phyloP scores from a whole-genome alignment of 1,140 invertebrate genomes.

The Armadillidium nasatum region DNA sequence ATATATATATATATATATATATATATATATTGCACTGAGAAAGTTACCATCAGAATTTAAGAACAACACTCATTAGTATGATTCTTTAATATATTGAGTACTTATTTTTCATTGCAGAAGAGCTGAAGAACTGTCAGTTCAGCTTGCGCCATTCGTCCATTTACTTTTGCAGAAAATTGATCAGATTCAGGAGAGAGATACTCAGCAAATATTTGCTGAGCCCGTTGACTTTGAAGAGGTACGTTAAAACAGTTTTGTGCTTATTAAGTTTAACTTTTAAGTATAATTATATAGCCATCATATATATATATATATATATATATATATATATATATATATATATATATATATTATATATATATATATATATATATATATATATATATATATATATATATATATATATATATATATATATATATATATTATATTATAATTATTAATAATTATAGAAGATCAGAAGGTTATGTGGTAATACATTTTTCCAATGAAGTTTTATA shows the following conservation, averaged over 20 bases:
- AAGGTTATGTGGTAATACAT: too few relatives aligned
- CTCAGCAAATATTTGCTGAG: slow-evolving; percentile 82
- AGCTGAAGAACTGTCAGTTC: slow-evolving; percentile 71
- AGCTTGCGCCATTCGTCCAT: slow-evolving; percentile 74
- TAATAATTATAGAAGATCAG: too few relatives aligned
- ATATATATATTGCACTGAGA: too few relatives aligned
- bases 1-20: too few relatives aligned
- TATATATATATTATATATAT: slow-evolving; percentile 16
- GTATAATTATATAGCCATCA: too few relatives aligned
- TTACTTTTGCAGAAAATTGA: slow-evolving; percentile 59
- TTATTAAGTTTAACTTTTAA: too few relatives aligned
- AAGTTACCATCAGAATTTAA: too few relatives aligned
- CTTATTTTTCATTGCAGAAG: slow-evolving; percentile 52
- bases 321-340: slow-evolving; percentile 20
- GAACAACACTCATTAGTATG: too few relatives aligned
- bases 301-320: slow-evolving; percentile 1
- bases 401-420: too few relatives aligned
- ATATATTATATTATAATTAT: too few relatives aligned
- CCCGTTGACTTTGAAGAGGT: slow-evolving; percentile 84
- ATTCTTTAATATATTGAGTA: too few relatives aligned
- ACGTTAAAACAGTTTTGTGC: slow-evolving; percentile 32
- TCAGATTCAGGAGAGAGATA: slow-evolving; percentile 71
- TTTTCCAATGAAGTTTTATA: too few relatives aligned
- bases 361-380: slow-evolving; percentile 14
- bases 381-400: neutral